phyloP scores from a whole-genome alignment of 2,888 invertebrate genomes.

The Rhagophthalmus giganteus region DNA sequence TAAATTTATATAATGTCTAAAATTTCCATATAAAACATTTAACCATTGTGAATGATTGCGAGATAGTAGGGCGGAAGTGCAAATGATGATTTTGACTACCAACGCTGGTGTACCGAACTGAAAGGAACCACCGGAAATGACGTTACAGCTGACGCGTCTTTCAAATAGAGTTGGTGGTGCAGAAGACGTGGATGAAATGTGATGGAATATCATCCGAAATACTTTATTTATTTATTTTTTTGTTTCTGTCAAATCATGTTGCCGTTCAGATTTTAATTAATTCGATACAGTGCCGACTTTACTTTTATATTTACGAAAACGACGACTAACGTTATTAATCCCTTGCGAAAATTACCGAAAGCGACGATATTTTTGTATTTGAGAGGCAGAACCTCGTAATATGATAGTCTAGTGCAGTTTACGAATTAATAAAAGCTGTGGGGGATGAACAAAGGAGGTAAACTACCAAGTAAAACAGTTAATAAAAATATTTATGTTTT shows the following conservation, averaged over 20 bases:
- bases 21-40: neutral
- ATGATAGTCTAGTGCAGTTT: no score
- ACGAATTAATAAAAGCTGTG: no score
- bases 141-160: slow-evolving; percentile 23
- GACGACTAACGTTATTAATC: neutral
- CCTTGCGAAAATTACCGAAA: neutral
- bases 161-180: slow-evolving; percentile 34
- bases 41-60: no score
- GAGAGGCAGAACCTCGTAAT: no score
- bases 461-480: no score
- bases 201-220: slow-evolving; percentile 35
- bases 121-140: slow-evolving; percentile 20
- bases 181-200: slow-evolving; percentile 33
- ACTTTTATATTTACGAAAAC: neutral
- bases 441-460: no score
- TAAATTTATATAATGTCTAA: neutral
- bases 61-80: slow-evolving; percentile 7
- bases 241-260: slow-evolving; percentile 29
- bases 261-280: slow-evolving; percentile 10
- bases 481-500: no score
- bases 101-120: neutral
- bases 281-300: neutral
- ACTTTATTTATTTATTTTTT: slow-evolving; percentile 38
- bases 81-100: slow-evolving; percentile 7
- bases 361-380: neutral